These are phyloP conservation scores for Thymelicus sylvestris DNA, from an alignment of 2,888 invertebrate genomes.

Conservation along the genomic window DNA sequence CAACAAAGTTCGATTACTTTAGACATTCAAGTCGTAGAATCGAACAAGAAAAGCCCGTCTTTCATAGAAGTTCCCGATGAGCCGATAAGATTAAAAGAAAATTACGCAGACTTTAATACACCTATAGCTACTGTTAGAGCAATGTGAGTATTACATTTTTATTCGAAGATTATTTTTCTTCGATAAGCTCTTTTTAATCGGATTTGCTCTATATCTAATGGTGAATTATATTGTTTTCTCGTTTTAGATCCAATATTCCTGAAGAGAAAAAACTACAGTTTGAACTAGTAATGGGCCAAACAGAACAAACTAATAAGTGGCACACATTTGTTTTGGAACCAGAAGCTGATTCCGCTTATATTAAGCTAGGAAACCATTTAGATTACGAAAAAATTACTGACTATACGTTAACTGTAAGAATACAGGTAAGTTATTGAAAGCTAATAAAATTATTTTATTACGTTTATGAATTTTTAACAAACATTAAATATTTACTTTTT, in stretches of 20 bases:
- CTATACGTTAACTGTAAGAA: constrained; percentile 92
- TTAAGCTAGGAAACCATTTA: constrained; percentile 90
- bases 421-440: constrained; percentile 75
- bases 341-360: constrained; percentile 88
- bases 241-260: constrained; percentile 88
- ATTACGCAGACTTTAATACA: constrained; percentile 88
- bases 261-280: constrained; percentile 91
- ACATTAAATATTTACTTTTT: constrained; percentile 38
- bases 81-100: constrained; percentile 89
- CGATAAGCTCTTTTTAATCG: not conserved
- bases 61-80: constrained; percentile 86
- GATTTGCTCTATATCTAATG: not conserved
- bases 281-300: constrained; percentile 92
- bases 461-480: too few relatives aligned
- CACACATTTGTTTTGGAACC: constrained; percentile 90
- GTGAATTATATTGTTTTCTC: constrained; percentile 26
- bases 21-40: constrained; percentile 93
- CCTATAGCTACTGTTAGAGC: constrained; percentile 90
- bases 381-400: constrained; percentile 94
- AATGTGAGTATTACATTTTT: constrained; percentile 79
- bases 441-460: constrained; percentile 19
- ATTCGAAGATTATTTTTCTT: constrained; percentile 13
- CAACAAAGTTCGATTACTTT: constrained; percentile 90
- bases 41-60: constrained; percentile 93
- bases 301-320: constrained; percentile 93